Evolutionary conservation across 2,113 vertebrate species (phyloP), one percentile per base, ranked within the genome.

Genomic region (Leptobrachium leishanense): DNA sequence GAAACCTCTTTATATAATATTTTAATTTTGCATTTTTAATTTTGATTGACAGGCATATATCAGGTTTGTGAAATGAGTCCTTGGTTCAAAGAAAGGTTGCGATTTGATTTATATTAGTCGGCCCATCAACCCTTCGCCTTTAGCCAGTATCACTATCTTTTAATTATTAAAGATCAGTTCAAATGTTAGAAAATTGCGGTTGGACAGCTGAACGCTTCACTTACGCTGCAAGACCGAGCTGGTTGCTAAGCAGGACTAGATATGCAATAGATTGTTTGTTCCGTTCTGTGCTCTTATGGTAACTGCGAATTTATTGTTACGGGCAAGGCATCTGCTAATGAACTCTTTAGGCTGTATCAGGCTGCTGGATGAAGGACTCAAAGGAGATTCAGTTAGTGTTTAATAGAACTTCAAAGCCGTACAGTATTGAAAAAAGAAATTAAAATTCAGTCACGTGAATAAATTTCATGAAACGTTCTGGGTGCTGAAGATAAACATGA

Each of bases 121-220:
- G 20, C 20, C 20, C 20, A 62, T 54, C 63, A 54, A 54, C 13
- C 74, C n/a, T 11, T 75, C 8, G 75, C 40, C 53, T 70, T 68
- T 12, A 59, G 41, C 20, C 31, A 67, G 15, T 67, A 41, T 15
- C 68, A 70, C 71, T 72, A 79, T 72, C 57, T 72, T 72, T 40
- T 54, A 72, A 79, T 79, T 79, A 72, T 79, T 72, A 65, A 44
- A 65, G 31, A 64, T 65, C 57, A 54, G 68, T 79, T 64, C 12
- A 59, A 76, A 39, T 7, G 69, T 13, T 67, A 44, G 7, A 63
- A 43, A 72, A 13, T 13, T 43, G 50, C 44, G 7, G 54, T 42
- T 46, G 69, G 57, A 54, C 15, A 65, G 57, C 43, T 43, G 62
- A 54, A 65, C 53, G 57, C 6, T 62, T 57, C 67, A 70, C 11